Conservation (phyloP, 1,140 invertebrate genomes). For the Bombus cullumanus region DNA sequence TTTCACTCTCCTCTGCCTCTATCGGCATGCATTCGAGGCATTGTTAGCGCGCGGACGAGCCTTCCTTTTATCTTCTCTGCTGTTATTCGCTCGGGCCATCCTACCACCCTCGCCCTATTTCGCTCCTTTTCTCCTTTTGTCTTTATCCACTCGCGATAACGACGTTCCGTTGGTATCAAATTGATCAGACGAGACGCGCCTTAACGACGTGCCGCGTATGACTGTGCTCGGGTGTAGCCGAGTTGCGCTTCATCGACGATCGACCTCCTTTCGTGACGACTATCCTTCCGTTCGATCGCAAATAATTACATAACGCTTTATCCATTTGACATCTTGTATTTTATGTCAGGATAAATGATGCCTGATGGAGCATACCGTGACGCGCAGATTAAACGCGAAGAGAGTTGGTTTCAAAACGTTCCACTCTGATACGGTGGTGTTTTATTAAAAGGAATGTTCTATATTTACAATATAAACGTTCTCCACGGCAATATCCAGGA, state of each 20-base stretch:
- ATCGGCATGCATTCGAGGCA: constrained; percentile 36
- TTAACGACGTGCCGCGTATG: constrained; percentile 50
- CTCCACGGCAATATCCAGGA: not conserved
- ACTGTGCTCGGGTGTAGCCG: constrained; percentile 15
- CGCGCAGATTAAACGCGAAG: not conserved
- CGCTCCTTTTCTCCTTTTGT: constrained; percentile 43
- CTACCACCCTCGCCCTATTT: constrained; percentile 6
- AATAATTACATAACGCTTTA: not conserved
- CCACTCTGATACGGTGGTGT: not conserved
- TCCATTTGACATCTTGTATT: not conserved
- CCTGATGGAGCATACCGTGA: not conserved
- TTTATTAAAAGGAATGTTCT: constrained; percentile 4
- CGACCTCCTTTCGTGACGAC: constrained; percentile 25
- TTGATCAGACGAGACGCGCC: constrained; percentile 47
- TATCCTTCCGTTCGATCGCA: not conserved
- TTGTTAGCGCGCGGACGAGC: constrained; percentile 53
- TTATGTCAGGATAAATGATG: not conserved
- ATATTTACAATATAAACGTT: not conserved
- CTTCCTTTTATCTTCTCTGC: constrained; percentile 42
- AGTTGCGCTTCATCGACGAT: constrained; percentile 23
- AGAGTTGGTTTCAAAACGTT: not conserved
- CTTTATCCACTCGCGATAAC: constrained; percentile 54
- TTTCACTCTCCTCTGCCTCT: not conserved
- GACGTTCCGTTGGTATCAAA: constrained; percentile 50
- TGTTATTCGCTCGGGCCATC: constrained; percentile 38